phyloP scores from a whole-genome alignment of 2,113 vertebrate genomes.

The Thunnus thynnus region DNA sequence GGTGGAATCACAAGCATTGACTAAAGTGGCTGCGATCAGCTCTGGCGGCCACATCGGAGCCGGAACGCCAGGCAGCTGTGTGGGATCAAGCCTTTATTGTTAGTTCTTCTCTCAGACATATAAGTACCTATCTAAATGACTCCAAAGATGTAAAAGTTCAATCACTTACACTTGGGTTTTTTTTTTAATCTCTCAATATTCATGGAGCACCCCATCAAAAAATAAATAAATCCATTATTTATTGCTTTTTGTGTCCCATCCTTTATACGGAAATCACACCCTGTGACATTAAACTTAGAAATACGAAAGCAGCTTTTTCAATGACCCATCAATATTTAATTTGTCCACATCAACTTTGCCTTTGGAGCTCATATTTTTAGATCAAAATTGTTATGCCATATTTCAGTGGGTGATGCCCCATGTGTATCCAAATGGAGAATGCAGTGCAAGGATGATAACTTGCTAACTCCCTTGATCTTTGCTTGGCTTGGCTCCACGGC shows the following conservation, averaged over 20 bases:
- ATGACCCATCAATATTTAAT: slow-evolving; percentile 80
- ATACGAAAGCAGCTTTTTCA: slow-evolving; percentile 60
- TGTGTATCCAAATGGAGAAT: slow-evolving; percentile 70
- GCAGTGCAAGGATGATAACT: slow-evolving; percentile 67
- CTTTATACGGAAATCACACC: slow-evolving; percentile 55
- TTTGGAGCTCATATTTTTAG: slow-evolving; percentile 74
- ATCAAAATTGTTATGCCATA: slow-evolving; percentile 68
- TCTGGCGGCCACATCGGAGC: no score
- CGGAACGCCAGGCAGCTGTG: no score
- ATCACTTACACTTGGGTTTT: slow-evolving; percentile 30
- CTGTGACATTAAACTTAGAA: slow-evolving; percentile 58
- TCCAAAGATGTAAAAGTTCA: slow-evolving; percentile 30
- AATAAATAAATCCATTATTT: slow-evolving; percentile 61
- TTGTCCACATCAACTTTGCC: slow-evolving; percentile 71
- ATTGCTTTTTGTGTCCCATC: slow-evolving; percentile 40
- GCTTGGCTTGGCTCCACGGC: slow-evolving; percentile 47
- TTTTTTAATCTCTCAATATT: slow-evolving; percentile 49
- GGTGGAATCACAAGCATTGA: background rate
- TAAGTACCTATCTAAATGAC: slow-evolving; percentile 14
- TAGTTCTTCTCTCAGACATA: slow-evolving; percentile 23
- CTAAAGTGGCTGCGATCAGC: no score
- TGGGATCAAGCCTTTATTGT: background rate
- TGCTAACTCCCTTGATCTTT: slow-evolving; percentile 74
- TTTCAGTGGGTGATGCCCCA: slow-evolving; percentile 61
- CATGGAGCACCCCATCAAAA: slow-evolving; percentile 37